phyloP scores from a whole-genome alignment of 1,140 invertebrate genomes.

The Samia ricini region DNA sequence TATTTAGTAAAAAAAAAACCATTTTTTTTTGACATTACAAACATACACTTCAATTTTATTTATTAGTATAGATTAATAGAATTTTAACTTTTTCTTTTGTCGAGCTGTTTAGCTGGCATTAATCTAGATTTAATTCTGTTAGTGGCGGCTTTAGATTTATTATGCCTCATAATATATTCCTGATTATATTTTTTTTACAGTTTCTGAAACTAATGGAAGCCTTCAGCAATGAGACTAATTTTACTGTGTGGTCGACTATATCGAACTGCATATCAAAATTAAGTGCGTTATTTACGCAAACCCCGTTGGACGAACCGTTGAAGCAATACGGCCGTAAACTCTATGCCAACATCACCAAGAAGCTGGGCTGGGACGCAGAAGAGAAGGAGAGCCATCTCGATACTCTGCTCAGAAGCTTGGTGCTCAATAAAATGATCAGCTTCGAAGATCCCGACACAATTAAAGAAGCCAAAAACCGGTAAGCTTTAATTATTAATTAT shows the following conservation, averaged over 20 bases:
- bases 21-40: no score
- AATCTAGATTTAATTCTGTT: no score
- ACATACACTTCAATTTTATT: no score
- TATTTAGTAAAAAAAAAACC: no score
- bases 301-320: constrained; percentile 85
- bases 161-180: background rate
- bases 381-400: constrained; percentile 89
- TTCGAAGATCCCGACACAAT: constrained; percentile 88
- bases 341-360: constrained; percentile 82
- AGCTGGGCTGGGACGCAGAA: constrained; percentile 88
- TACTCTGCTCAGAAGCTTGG: constrained; percentile 89
- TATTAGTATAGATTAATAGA: no score
- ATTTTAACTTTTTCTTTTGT: no score
- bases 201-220: constrained; percentile 83
- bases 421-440: constrained; percentile 88
- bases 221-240: constrained; percentile 92
- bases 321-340: constrained; percentile 85
- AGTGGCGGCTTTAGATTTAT: no score
- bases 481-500: constrained; percentile 15
- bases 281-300: constrained; percentile 86
- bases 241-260: constrained; percentile 94
- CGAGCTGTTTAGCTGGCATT: no score
- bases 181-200: constrained; percentile 40
- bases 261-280: constrained; percentile 88
- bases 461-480: constrained; percentile 84